Conservation (phyloP, 2,888 invertebrate genomes). For the Melipona beecheii region DNA sequence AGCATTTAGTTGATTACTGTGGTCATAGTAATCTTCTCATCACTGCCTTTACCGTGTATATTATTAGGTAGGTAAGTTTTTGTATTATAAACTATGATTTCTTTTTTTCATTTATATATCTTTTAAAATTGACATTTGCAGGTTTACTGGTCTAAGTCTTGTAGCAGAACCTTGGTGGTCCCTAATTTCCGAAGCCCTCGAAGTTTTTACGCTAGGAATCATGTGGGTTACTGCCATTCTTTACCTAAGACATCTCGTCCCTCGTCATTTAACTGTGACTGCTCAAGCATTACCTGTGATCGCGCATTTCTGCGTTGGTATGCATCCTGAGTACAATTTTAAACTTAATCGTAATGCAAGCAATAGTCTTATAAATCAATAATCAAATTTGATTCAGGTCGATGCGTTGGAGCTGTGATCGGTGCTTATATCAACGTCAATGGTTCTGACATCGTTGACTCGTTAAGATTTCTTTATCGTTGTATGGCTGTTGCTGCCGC, state of each 20-base stretch:
- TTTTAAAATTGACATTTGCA: constrained; percentile 35
- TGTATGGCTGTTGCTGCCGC: constrained; percentile 89
- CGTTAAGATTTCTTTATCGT: constrained; percentile 86
- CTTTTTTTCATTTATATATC: not conserved
- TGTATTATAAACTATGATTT: not conserved
- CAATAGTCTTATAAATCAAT: not conserved
- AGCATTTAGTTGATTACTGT: constrained; percentile 93
- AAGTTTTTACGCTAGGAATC: constrained; percentile 91
- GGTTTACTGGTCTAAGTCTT: constrained; percentile 79
- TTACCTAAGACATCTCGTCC: constrained; percentile 92
- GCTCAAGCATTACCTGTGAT: constrained; percentile 92
- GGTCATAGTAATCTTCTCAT: constrained; percentile 93
- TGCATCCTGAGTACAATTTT: constrained; percentile 46
- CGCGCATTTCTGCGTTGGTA: constrained; percentile 91
- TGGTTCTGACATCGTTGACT: constrained; percentile 82
- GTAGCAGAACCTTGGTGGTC: constrained; percentile 87
- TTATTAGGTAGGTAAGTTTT: constrained; percentile 87
- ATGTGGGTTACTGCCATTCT: constrained; percentile 92
- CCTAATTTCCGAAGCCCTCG: constrained; percentile 89
- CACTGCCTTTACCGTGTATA: constrained; percentile 92
- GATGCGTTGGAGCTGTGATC: constrained; percentile 90
- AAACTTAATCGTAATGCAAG: not conserved
- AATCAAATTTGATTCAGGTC: constrained; percentile 85
- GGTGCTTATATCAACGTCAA: constrained; percentile 85
- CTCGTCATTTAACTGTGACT: constrained; percentile 90